A percentile compares a stretch with the other conserved stretches of the same genome.
These are phyloP conservation scores for Heptranchias perlo DNA, from an alignment of 2,113 vertebrate genomes.

Conservation along the genomic window DNA sequence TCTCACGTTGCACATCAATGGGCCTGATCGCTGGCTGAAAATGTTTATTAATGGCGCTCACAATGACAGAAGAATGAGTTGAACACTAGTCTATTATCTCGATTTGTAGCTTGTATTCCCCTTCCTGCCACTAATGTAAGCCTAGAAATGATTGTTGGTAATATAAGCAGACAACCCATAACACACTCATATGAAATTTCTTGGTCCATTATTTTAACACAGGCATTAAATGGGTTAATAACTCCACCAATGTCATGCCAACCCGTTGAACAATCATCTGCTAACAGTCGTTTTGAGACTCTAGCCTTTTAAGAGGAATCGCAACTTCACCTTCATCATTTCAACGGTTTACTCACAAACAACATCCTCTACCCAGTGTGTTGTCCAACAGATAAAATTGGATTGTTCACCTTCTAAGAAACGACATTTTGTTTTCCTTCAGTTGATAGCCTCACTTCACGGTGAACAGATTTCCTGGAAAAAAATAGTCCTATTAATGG, in stretches of 20 bases:
- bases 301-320: not conserved
- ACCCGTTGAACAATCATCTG: not conserved
- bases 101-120: not conserved
- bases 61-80: not conserved
- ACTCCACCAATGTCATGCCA: not conserved
- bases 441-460: not conserved
- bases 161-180: not conserved
- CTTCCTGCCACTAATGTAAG: not conserved
- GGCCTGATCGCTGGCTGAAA: too few relatives aligned
- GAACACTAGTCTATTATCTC: not conserved
- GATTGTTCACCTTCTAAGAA: not conserved
- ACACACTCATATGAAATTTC: not conserved
- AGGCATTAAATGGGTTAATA: not conserved
- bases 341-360: not conserved
- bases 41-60: not conserved
- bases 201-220: not conserved
- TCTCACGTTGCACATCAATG: not conserved
- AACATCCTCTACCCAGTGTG: not conserved
- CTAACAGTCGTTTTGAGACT: not conserved
- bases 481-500: not conserved
- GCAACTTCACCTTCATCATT: not conserved
- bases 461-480: not conserved
- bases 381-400: not conserved
- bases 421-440: not conserved
- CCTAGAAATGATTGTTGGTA: not conserved